Conservation (phyloP, 2,797 vertebrate species). For the Emydoidea blandingii region DNA sequence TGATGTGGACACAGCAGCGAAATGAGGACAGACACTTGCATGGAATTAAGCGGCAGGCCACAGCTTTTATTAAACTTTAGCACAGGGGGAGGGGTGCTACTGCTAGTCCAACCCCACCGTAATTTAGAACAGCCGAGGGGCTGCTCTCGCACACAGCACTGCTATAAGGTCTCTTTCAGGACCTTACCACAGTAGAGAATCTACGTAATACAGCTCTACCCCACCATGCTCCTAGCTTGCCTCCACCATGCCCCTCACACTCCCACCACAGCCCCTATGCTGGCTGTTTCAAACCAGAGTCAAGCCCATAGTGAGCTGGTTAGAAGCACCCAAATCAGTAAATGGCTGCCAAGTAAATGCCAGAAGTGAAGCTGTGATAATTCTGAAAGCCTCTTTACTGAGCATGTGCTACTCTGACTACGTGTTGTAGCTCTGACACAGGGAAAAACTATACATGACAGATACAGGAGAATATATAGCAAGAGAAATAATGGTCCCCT, state of each 20-base stretch:
- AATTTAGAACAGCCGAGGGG: background rate
- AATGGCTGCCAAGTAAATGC: conserved; percentile 8
- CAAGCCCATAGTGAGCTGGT: background rate
- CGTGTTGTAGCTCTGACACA: background rate
- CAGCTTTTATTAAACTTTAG: background rate
- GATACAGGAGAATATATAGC: background rate
- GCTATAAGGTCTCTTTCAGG: background rate
- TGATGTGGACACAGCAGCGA: background rate
- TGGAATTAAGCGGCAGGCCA: background rate
- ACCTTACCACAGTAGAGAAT: background rate
- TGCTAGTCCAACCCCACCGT: accelerated
- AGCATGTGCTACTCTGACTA: background rate
- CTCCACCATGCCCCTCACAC: background rate
- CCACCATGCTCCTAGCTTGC: background rate
- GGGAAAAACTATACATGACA: conserved; percentile 5
- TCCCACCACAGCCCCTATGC: background rate
- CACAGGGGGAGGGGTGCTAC: background rate
- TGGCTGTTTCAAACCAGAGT: background rate
- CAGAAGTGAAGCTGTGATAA: background rate
- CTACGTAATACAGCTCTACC: background rate
- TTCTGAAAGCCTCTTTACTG: conserved; percentile 26
- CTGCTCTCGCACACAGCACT: too few relatives aligned
- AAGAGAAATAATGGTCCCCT: background rate
- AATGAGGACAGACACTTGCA: background rate
- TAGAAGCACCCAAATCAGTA: conserved; percentile 7